Conservation (phyloP, 1,140 invertebrate genomes). For the Dreissena rostriformis region DNA sequence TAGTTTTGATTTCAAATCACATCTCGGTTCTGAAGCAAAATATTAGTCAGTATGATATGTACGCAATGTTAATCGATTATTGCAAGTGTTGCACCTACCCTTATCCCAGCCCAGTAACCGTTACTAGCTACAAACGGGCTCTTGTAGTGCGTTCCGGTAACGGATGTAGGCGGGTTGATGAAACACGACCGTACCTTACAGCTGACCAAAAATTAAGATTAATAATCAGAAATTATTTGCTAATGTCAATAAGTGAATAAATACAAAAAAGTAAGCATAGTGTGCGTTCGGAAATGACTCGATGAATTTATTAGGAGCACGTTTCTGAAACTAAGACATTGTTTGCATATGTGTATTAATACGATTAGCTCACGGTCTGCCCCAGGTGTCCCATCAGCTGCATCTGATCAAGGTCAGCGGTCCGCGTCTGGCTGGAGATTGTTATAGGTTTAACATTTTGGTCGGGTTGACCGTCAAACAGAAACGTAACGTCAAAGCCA, state of each 20-base stretch:
- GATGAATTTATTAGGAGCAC: not conserved
- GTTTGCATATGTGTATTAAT: not conserved
- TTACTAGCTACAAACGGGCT: slow-evolving; percentile 27
- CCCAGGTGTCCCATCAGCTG: slow-evolving; percentile 21
- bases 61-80: not conserved
- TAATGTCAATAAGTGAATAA: not conserved
- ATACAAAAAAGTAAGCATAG: not conserved
- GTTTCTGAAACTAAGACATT: not conserved
- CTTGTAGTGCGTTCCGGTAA: not conserved
- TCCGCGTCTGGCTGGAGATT: not conserved
- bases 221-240: not conserved
- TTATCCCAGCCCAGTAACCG: slow-evolving; percentile 43
- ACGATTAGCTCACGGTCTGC: slow-evolving; percentile 13
- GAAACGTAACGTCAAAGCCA: slow-evolving; percentile 34
- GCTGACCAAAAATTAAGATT: slow-evolving; percentile 20
- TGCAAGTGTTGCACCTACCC: slow-evolving; percentile 20
- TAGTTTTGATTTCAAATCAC: too few relatives aligned
- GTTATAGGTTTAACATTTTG: not conserved
- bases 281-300: not conserved
- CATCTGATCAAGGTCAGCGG: slow-evolving; percentile 29
- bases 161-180: not conserved
- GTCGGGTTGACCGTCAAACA: slow-evolving; percentile 38
- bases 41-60: too few relatives aligned
- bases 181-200: slow-evolving; percentile 39
- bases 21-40: too few relatives aligned